phyloP scores from a whole-genome alignment of 2,113 vertebrate species.

The Xiphorhynchus elegans region DNA sequence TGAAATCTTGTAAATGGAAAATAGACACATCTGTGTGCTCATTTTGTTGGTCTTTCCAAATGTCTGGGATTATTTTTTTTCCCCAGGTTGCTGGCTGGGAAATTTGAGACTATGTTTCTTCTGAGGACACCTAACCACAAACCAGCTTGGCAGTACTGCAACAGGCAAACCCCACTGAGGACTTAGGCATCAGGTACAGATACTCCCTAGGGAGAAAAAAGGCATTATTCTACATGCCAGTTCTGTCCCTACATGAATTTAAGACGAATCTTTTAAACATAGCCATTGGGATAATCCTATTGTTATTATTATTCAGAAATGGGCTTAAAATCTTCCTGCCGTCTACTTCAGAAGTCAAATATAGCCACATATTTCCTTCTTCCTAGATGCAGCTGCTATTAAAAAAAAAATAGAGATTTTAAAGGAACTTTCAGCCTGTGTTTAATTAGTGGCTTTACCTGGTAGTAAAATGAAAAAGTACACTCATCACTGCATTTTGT shows the following conservation, averaged over 20 bases:
- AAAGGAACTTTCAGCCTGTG: fast-evolving
- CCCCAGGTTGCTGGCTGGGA: neutral
- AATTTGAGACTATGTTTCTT: neutral
- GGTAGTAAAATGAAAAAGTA: neutral
- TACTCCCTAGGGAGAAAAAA: neutral
- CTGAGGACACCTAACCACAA: neutral
- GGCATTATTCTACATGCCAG: neutral
- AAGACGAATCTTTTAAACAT: neutral
- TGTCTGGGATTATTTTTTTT: fast-evolving
- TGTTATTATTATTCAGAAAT: neutral
- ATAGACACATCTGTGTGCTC: fast-evolving
- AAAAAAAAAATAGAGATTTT: neutral
- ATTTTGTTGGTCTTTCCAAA: neutral
- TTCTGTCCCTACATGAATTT: neutral
- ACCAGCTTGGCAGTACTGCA: neutral
- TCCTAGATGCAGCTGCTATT: neutral
- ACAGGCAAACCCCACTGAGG: neutral
- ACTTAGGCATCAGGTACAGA: neutral
- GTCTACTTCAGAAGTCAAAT: neutral
- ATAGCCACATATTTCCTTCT: neutral
- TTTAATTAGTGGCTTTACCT: neutral
- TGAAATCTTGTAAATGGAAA: neutral
- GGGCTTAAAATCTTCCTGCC: neutral
- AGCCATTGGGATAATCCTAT: neutral
- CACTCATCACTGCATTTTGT: neutral